Evolutionary conservation across 2,888 invertebrate species (phyloP).

Genomic region (Hecatera dysodea): DNA sequence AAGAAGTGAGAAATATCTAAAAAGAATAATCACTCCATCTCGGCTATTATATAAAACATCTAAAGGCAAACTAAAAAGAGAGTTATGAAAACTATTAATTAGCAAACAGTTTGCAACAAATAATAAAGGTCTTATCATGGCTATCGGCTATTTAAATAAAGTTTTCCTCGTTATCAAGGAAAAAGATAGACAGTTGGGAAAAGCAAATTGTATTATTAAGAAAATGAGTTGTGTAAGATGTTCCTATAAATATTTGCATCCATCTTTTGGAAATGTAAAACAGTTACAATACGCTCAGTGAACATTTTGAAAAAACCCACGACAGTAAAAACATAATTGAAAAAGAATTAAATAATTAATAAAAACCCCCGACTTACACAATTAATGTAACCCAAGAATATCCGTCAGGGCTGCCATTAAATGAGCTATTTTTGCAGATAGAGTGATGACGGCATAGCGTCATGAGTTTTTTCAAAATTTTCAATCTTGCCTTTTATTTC

Average conservation of each 20-base stretch:
- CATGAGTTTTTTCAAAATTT: no score
- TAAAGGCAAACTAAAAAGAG: conserved; percentile 4
- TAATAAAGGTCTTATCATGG: conserved; percentile 30
- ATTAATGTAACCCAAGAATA: no score
- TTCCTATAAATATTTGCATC: conserved; percentile 10
- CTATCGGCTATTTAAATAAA: conserved; percentile 30
- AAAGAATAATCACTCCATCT: neutral
- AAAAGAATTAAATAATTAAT: no score
- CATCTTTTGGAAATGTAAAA: neutral
- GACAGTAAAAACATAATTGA: no score
- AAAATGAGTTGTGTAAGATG: neutral
- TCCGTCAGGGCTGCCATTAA: no score
- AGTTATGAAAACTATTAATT: conserved; percentile 47
- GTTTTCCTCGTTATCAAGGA: conserved; percentile 12
- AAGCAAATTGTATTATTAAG: neutral
- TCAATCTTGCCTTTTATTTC: no score
- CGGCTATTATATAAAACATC: conserved; percentile 13
- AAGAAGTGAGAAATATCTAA: neutral
- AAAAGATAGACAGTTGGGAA: neutral
- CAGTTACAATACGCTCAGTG: no score
- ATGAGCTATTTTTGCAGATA: no score
- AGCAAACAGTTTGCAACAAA: conserved; percentile 47
- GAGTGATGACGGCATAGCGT: no score
- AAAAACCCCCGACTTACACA: no score
- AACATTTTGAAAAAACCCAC: no score